A percentile compares a stretch with the other conserved stretches of the same genome.
Conservation (phyloP, 2,113 vertebrate genomes). For the Actinemys pallida region DNA sequence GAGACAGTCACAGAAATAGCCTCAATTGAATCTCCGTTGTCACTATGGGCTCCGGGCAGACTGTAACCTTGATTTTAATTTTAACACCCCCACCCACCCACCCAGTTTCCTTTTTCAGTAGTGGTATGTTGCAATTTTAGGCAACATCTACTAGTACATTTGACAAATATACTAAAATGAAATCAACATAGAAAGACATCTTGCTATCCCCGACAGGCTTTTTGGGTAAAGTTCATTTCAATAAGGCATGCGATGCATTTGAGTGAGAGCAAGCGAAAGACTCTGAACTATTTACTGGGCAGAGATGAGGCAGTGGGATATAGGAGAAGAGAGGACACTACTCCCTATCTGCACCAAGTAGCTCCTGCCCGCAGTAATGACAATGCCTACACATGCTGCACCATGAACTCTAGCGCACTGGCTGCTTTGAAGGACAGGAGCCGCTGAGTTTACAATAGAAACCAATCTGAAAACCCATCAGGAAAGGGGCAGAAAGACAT, state of each 20-base stretch:
- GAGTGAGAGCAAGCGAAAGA: not conserved
- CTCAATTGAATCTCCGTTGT: not conserved
- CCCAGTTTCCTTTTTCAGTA: not conserved
- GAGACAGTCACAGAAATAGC: not conserved
- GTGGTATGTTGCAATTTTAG: not conserved
- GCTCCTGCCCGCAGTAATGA: not conserved
- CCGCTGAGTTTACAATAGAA: not conserved
- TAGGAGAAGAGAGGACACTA: not conserved
- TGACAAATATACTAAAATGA: not conserved
- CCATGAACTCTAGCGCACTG: not conserved
- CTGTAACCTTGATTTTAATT: not conserved
- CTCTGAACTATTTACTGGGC: not conserved
- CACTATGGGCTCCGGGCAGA: not conserved
- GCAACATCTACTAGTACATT: not conserved
- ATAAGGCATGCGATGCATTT: not conserved
- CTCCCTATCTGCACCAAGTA: not conserved
- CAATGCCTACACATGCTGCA: not conserved
- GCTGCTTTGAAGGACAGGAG: not conserved
- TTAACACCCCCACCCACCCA: too few species aligned
- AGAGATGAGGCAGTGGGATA: not conserved
- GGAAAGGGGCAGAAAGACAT: not conserved
- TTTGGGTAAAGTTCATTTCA: not conserved
- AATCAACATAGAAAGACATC: not conserved
- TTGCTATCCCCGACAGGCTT: not conserved
- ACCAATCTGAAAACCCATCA: not conserved